A percentile compares a stretch with the other conserved stretches of the same genome.
Evolutionary conservation across 2,113 vertebrate species (phyloP).

Genomic region (Hydropotes inermis): DNA sequence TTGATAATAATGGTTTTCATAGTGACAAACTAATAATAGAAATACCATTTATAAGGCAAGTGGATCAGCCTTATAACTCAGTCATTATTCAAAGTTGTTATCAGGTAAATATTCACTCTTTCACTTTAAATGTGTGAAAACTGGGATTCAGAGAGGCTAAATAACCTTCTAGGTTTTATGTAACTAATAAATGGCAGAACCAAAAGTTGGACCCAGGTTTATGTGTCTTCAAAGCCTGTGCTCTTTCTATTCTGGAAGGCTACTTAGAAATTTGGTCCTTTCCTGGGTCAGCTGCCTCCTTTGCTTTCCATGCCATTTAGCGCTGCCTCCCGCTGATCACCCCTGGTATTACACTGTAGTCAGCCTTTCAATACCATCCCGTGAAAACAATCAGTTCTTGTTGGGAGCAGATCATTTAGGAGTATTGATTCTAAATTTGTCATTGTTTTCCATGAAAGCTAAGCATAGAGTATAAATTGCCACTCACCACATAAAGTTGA

Average conservation of each 20-base stretch:
- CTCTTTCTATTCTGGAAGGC: neutral
- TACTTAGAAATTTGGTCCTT: neutral
- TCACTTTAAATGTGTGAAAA: conserved; percentile 13
- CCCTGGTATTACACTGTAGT: neutral
- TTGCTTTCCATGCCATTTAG: neutral
- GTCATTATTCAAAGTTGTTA: neutral
- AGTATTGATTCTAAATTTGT: conserved; percentile 74
- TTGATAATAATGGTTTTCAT: neutral
- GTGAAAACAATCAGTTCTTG: conserved; percentile 55
- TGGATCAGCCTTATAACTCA: neutral
- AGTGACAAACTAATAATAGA: neutral
- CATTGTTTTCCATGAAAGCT: conserved; percentile 69
- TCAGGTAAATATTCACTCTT: neutral
- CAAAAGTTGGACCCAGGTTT: neutral
- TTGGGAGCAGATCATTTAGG: conserved; percentile 65
- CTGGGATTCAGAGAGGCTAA: neutral
- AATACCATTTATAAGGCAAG: neutral
- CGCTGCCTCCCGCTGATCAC: conserved; percentile 42
- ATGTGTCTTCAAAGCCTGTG: neutral
- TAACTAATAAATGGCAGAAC: neutral
- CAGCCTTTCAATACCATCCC: neutral
- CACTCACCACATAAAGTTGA: conserved; percentile 67
- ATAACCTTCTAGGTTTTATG: neutral
- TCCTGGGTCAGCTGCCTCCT: neutral
- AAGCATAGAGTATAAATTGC: conserved; percentile 70